Conservation (phyloP, 64 coral and sea anemone genomes). For the Actinia tenebrosa region DNA sequence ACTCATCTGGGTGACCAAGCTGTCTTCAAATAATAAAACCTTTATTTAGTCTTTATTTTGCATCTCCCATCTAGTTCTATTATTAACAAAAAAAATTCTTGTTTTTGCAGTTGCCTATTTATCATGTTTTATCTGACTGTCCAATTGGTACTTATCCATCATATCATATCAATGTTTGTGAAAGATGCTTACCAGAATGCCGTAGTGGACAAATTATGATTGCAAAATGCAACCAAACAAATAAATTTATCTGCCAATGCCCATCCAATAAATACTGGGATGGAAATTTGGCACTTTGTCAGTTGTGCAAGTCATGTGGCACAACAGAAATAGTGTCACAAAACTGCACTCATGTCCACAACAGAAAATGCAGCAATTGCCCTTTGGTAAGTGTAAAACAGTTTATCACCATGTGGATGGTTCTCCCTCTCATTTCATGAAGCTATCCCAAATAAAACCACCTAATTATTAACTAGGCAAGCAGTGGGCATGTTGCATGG, state of each 20-base stretch:
- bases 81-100: not conserved
- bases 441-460: no score
- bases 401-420: no score
- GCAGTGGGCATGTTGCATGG: no score
- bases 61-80: no score
- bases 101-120: not conserved
- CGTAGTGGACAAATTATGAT: not conserved
- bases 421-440: no score
- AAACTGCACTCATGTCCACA: not conserved
- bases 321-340: not conserved
- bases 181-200: not conserved
- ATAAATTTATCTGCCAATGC: not conserved
- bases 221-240: not conserved
- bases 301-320: not conserved
- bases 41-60: no score
- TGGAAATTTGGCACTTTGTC: not conserved
- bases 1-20: no score
- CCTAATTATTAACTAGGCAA: no score
- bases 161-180: not conserved
- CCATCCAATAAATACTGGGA: not conserved
- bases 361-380: not conserved
- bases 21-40: no score
- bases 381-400: not conserved
- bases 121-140: not conserved
- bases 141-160: not conserved